A percentile compares a stretch with the other conserved stretches of the same genome.
Evolutionary conservation across 2,797 vertebrate genomes (phyloP).

Genomic region (Myripristis jacobus): DNA sequence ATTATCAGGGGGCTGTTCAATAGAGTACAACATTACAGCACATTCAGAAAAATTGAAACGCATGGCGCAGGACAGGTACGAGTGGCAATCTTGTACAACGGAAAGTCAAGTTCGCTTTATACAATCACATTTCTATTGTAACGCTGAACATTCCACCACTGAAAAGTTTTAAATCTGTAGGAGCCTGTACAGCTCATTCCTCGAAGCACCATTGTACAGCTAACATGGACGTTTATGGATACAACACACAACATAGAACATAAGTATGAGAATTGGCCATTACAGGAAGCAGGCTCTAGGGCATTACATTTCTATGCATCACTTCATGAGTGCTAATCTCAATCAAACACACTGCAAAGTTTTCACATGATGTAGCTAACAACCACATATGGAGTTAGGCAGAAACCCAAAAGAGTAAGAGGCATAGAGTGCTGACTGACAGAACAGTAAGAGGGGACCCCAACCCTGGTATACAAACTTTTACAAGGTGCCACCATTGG

Average conservation of each 20-base stretch:
- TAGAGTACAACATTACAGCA: conserved; percentile 71
- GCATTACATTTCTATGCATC: conserved; percentile 76
- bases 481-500: conserved; percentile 63
- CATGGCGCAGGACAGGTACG: conserved; percentile 64
- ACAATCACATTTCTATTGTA: conserved; percentile 79
- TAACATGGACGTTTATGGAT: conserved; percentile 55
- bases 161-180: conserved; percentile 61
- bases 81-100: conserved; percentile 61
- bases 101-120: conserved; percentile 76
- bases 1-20: conserved; percentile 73
- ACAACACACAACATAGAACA: conserved; percentile 54
- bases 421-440: conserved; percentile 63
- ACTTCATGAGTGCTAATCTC: conserved; percentile 73
- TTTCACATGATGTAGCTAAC: conserved; percentile 60
- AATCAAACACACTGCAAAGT: conserved; percentile 71
- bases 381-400: conserved; percentile 62
- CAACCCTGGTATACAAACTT: conserved; percentile 73
- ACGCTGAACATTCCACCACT: conserved; percentile 74
- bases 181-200: conserved; percentile 62
- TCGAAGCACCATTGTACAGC: conserved; percentile 73
- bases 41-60: conserved; percentile 74
- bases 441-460: conserved; percentile 77
- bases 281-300: conserved; percentile 70
- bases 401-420: conserved; percentile 64
- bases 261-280: conserved; percentile 21